Evolutionary conservation across 1,140 invertebrate species (phyloP).

Genomic region (Bursaphelenchus mucronatus): DNA sequence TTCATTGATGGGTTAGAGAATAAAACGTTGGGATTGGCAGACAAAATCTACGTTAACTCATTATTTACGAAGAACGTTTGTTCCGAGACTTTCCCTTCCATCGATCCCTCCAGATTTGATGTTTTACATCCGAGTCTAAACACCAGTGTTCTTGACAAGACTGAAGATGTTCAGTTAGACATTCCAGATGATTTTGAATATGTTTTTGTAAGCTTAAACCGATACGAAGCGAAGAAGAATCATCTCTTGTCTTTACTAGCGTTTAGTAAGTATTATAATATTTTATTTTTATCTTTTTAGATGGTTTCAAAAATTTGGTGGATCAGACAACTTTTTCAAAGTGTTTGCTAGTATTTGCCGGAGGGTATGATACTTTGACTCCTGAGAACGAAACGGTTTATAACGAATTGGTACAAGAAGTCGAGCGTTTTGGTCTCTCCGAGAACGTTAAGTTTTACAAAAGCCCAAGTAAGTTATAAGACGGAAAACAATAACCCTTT

Average conservation of each 20-base stretch:
- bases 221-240: conserved; percentile 96
- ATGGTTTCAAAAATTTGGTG: conserved; percentile 27
- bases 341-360: conserved; percentile 84
- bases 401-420: conserved; percentile 71
- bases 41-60: conserved; percentile 80
- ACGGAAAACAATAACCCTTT: conserved; percentile 68
- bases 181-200: conserved; percentile 35
- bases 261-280: conserved; percentile 66
- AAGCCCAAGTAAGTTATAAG: conserved; percentile 45
- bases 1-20: conserved; percentile 89
- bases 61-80: conserved; percentile 71
- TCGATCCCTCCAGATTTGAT: conserved; percentile 63
- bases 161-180: conserved; percentile 64
- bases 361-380: conserved; percentile 87
- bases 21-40: conserved; percentile 74
- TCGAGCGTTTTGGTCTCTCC: conserved; percentile 57
- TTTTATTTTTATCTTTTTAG: conserved; percentile 20
- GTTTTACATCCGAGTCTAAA: conserved; percentile 81
- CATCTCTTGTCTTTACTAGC: conserved; percentile 76
- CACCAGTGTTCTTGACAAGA: conserved; percentile 68
- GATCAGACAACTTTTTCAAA: conserved; percentile 51
- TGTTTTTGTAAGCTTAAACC: conserved; percentile 86
- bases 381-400: conserved; percentile 84
- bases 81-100: conserved; percentile 61
- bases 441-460: conserved; percentile 40